Evolutionary conservation across 2,797 vertebrate species (phyloP).

Genomic region (Argyrosomus regius): DNA sequence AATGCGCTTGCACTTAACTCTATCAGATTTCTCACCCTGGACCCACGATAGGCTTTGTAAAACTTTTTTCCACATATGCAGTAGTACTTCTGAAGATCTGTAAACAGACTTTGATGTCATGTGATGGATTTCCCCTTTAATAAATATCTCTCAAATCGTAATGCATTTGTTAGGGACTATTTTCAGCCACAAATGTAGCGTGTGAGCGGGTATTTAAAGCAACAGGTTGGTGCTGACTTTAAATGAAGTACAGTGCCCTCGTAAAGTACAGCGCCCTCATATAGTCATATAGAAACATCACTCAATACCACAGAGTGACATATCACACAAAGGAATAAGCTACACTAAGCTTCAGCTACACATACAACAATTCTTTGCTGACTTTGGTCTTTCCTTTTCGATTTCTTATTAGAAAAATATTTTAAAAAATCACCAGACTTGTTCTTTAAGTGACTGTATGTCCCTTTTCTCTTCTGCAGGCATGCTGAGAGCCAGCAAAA

Average conservation of each 20-base stretch:
- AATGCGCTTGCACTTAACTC: background rate
- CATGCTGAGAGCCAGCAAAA: slow-evolving; percentile 99
- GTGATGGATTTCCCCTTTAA: slow-evolving; percentile 16
- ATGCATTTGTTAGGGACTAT: slow-evolving; percentile 1
- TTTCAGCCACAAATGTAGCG: background rate
- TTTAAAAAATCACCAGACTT: background rate
- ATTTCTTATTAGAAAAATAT: background rate
- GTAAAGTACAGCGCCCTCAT: background rate
- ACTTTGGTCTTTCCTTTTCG: background rate
- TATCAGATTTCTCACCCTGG: background rate
- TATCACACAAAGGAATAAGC: background rate
- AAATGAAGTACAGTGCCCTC: background rate
- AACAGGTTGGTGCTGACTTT: background rate
- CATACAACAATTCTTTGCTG: background rate
- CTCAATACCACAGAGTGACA: background rate
- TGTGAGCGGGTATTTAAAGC: background rate
- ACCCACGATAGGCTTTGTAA: background rate
- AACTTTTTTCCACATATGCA: too few relatives aligned
- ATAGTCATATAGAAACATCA: background rate
- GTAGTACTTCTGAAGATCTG: background rate
- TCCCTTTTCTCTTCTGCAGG: slow-evolving; percentile 76
- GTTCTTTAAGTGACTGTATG: background rate
- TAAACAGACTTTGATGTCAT: slow-evolving; percentile 5
- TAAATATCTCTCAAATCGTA: too few relatives aligned
- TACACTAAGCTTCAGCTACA: background rate